Conservation (phyloP, 2,797 vertebrate species). For the Poecilia gillii region DNA sequence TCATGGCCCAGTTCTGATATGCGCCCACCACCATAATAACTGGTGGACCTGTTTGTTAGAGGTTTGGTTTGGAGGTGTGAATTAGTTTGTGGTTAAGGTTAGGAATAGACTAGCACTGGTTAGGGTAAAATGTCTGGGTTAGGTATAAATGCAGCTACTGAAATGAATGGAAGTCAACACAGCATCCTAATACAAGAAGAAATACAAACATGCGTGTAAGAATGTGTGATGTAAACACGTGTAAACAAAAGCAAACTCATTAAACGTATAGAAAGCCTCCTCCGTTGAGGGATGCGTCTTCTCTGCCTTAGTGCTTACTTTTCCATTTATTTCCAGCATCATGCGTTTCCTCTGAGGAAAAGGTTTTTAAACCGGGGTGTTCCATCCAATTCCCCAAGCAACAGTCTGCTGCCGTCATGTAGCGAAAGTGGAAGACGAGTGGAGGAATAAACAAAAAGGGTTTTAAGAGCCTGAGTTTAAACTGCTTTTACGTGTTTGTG, state of each 20-base stretch:
- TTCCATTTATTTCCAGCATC: background rate
- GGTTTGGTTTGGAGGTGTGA: too few species aligned
- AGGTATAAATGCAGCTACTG: too few species aligned
- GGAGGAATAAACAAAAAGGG: background rate
- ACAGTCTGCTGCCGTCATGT: background rate
- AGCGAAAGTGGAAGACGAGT: background rate
- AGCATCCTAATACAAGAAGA: too few species aligned
- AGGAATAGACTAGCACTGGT: too few species aligned
- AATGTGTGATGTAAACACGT: background rate
- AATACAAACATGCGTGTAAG: too few species aligned
- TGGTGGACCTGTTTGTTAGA: too few species aligned
- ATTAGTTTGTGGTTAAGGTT: too few species aligned
- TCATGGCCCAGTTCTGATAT: too few species aligned
- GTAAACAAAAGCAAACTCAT: background rate
- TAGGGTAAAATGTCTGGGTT: too few species aligned
- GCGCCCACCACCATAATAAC: too few species aligned
- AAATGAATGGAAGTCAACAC: too few species aligned
- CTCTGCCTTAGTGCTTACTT: background rate
- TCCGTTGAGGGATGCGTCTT: background rate
- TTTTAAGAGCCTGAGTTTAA: background rate
- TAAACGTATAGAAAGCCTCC: background rate
- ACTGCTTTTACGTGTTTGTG: background rate
- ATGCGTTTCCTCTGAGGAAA: background rate
- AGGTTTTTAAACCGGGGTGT: background rate
- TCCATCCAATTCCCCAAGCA: background rate